Conservation (phyloP, 2,888 invertebrate genomes). For the Philonicus albiceps region DNA sequence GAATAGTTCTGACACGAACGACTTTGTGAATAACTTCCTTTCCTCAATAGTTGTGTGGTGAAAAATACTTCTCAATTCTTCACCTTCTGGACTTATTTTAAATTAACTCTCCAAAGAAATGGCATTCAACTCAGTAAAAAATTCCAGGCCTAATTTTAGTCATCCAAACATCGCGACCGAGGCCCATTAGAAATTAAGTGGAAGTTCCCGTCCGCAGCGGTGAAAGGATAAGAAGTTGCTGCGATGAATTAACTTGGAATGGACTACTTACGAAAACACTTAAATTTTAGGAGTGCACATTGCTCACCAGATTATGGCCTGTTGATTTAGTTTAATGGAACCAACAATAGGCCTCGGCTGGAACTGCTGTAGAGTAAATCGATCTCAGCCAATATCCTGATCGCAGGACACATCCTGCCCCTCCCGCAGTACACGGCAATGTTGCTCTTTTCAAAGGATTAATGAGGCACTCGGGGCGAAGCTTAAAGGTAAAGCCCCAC, state of each 20-base stretch:
- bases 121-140: neutral
- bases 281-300: neutral
- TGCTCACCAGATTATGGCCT: neutral
- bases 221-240: neutral
- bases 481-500: neutral
- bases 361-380: neutral
- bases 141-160: neutral
- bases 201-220: neutral
- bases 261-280: constrained; percentile 5
- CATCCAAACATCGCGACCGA: neutral
- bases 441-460: neutral
- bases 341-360: neutral
- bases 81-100: neutral
- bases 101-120: constrained; percentile 3
- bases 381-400: constrained; percentile 1
- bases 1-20: neutral
- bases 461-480: neutral
- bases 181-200: neutral
- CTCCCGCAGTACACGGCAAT: neutral
- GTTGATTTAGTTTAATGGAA: constrained; percentile 32
- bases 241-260: constrained; percentile 23
- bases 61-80: constrained; percentile 3
- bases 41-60: neutral
- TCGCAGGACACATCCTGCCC: neutral
- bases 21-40: neutral